A percentile compares a stretch with the other conserved stretches of the same genome.
phyloP scores from a whole-genome alignment of 2,888 invertebrate species.

The Macaria notata region DNA sequence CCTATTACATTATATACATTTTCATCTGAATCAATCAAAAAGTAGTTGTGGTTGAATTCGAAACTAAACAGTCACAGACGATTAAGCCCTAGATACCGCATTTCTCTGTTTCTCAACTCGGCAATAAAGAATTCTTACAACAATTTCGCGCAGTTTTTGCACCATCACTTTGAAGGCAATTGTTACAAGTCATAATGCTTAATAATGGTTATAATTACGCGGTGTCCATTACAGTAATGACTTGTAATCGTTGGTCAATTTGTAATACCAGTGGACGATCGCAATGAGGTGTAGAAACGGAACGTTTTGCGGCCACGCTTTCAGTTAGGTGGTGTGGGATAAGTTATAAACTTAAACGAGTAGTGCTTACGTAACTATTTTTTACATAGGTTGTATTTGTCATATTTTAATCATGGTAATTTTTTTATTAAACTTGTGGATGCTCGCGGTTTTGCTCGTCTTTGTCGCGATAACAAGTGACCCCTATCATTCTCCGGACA shows the following conservation, averaged over 20 bases:
- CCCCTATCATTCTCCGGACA: too few species aligned
- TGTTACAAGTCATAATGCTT: constrained; percentile 35
- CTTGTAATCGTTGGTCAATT: constrained; percentile 73
- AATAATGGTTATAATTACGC: constrained; percentile 60
- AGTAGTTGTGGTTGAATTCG: too few species aligned
- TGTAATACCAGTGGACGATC: constrained; percentile 65
- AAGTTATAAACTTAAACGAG: constrained; percentile 22
- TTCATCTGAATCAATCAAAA: too few species aligned
- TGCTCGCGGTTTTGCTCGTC: too few species aligned
- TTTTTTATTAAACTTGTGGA: too few species aligned
- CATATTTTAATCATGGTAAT: too few species aligned
- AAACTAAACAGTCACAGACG: constrained; percentile 1
- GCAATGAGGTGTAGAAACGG: constrained; percentile 78
- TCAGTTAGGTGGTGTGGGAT: constrained; percentile 45
- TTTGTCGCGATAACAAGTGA: too few species aligned
- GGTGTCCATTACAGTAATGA: constrained; percentile 71
- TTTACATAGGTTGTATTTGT: too few species aligned
- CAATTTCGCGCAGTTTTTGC: constrained; percentile 47
- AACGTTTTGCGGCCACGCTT: constrained; percentile 68
- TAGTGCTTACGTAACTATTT: neutral
- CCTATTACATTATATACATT: too few species aligned
- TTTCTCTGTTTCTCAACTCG: constrained; percentile 17
- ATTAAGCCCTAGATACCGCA: constrained; percentile 16
- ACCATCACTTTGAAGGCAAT: constrained; percentile 45
- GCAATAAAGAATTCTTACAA: constrained; percentile 31